These are phyloP conservation scores for Drosophila tani DNA, from an alignment of 1,140 invertebrate genomes.

Conservation along the genomic window DNA sequence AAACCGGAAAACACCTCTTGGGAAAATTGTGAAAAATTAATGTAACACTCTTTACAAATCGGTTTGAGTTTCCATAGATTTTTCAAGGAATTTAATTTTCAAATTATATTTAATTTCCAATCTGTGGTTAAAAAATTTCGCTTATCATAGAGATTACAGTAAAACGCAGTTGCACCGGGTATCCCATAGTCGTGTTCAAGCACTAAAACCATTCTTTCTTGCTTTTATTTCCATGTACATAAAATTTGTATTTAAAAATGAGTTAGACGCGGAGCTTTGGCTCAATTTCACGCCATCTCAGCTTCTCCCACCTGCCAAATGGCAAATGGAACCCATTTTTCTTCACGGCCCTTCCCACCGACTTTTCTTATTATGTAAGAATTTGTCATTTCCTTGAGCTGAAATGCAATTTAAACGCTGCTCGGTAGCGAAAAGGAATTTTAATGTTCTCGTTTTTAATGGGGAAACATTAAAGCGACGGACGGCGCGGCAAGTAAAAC, in stretches of 20 bases:
- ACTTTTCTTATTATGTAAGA: constrained; percentile 71
- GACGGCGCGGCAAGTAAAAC: constrained; percentile 21
- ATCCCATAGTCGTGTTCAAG: not conserved
- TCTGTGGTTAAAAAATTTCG: no score
- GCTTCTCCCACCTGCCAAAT: constrained; percentile 56
- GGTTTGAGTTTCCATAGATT: no score
- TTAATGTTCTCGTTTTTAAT: constrained; percentile 72
- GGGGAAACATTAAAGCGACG: constrained; percentile 48
- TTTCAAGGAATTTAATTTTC: no score
- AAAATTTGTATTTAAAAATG: constrained; percentile 83
- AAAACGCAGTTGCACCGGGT: not conserved
- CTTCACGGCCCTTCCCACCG: constrained; percentile 36
- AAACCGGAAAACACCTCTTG: no score
- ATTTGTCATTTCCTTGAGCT: constrained; percentile 74
- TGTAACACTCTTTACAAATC: no score
- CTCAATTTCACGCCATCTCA: constrained; percentile 79
- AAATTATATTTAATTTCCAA: no score
- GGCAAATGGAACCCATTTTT: constrained; percentile 73
- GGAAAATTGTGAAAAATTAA: no score
- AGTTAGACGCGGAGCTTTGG: constrained; percentile 62
- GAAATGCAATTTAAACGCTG: constrained; percentile 73
- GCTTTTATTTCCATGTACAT: constrained; percentile 71
- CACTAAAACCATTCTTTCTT: constrained; percentile 1
- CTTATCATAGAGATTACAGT: no score
- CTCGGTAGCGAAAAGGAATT: constrained; percentile 52